Evolutionary conservation across 2,888 invertebrate species (phyloP), one percentile per base, ranked within the genome.

Genomic region (Ptychoptera albimana): DNA sequence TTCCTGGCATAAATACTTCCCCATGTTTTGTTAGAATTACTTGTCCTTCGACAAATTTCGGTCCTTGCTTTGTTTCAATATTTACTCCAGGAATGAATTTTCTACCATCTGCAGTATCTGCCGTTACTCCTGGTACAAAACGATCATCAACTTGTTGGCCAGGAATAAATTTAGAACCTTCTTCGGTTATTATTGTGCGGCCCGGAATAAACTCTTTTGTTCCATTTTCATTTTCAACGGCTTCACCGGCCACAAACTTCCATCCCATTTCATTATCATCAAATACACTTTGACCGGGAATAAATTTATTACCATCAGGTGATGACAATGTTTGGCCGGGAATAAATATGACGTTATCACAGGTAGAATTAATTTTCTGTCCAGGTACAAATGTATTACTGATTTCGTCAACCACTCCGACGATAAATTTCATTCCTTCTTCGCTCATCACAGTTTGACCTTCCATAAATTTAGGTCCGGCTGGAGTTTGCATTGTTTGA

Each of bases 221-320:
- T 48, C 70, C 68, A 49, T 70, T 64, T 23, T 66, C 69, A 46
- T 64, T 66, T 46, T 75, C 72, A 40, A 75, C 53, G 23, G 69
- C 69, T 58, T 79, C 79, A 0, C 79, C 79, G 2, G 77, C 77
- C 29, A 79, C 66, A 52, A 79, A 79, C 51, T 75, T 73, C 74
- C 74, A 75, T 32, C 67, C 63, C n/a, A 15, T 31, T 32, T 67
- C 69, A 44, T 61, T 62, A 11, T 63, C 67, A 3, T 9, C 8
- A 41, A 68, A 64, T 11, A 73, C 67, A 50, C 73, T 76, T 60
- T 77, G 77, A 2, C 79, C 80, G 8, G 76, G 75, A 36, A 78
- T 60, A 57, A 79, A 79, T 48, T 72, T 71, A 13, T 71, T 68
- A n/a, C 75, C 74, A 23, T 72, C 68, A 14, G 74, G 69, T 39